Conservation (phyloP, 2,797 vertebrate species). For the Cossypha caffra region DNA sequence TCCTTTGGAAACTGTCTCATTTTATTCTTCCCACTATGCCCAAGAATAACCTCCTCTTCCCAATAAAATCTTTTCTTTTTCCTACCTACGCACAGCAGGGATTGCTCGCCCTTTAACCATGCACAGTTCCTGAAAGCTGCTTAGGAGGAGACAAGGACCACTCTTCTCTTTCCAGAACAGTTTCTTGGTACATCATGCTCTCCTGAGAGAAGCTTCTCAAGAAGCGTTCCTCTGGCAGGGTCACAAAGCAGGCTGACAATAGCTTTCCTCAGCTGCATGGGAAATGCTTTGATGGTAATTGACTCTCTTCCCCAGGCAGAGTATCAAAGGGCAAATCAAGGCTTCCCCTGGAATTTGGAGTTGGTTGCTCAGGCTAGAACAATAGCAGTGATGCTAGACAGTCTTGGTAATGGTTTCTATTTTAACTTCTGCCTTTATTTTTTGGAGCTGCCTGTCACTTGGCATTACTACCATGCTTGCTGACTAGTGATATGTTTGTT, state of each 20-base stretch:
- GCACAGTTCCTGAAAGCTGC: background rate
- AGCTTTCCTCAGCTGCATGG: background rate
- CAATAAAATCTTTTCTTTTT: background rate
- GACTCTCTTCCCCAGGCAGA: slow-evolving; percentile 42
- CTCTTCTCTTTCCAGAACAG: background rate
- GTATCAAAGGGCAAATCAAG: background rate
- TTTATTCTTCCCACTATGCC: background rate
- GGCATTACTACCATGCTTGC: background rate
- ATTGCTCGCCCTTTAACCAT: fast-evolving
- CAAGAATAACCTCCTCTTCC: background rate
- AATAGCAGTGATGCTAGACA: background rate
- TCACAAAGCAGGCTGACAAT: slow-evolving; percentile 13
- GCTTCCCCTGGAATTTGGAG: slow-evolving; percentile 3
- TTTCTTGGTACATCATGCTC: background rate
- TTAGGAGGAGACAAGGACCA: background rate
- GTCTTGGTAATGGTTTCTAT: slow-evolving; percentile 14
- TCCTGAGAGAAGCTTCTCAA: background rate
- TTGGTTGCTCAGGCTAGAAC: slow-evolving; percentile 20
- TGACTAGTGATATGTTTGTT: background rate
- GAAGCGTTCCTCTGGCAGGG: background rate
- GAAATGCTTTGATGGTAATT: slow-evolving; percentile 34
- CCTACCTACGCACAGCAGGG: background rate
- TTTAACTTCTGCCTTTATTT: slow-evolving; percentile 49
- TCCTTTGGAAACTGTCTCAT: background rate
- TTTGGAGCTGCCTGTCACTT: slow-evolving; percentile 28